A percentile compares a stretch with the other conserved stretches of the same genome.
These are phyloP conservation scores for Chelon auratus DNA, from an alignment of 2,797 vertebrate genomes.

Conservation along the genomic window DNA sequence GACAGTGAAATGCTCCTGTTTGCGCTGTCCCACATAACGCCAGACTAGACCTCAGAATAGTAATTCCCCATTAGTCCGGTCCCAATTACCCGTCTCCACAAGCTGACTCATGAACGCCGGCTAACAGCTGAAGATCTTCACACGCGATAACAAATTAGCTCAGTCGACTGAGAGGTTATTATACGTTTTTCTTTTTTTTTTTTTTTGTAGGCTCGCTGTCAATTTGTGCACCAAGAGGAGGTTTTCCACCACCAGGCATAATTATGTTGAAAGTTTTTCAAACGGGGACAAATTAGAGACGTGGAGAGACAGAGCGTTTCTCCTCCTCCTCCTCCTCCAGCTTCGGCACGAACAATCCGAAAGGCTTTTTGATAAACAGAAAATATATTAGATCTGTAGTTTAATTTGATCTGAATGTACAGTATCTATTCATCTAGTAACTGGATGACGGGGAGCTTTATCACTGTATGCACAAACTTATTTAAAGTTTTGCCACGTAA, in stretches of 20 bases:
- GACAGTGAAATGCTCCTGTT: slow-evolving; percentile 20
- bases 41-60: slow-evolving; percentile 48
- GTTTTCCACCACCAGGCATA: slow-evolving; percentile 28
- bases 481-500: no score
- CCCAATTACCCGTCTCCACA: slow-evolving; percentile 58
- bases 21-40: slow-evolving; percentile 40
- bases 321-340: slow-evolving; percentile 12
- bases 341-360: slow-evolving; percentile 19
- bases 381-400: slow-evolving; percentile 22
- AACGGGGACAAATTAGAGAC: slow-evolving; percentile 42
- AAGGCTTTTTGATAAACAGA: slow-evolving; percentile 34
- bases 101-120: slow-evolving; percentile 49
- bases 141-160: slow-evolving; percentile 54
- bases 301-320: slow-evolving; percentile 5
- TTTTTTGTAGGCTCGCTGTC: slow-evolving; percentile 34
- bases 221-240: slow-evolving; percentile 40
- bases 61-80: slow-evolving; percentile 44
- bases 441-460: not conserved
- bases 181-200: slow-evolving; percentile 7
- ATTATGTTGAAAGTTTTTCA: slow-evolving; percentile 46
- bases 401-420: slow-evolving; percentile 14
- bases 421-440: slow-evolving; percentile 11
- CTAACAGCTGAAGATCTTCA: slow-evolving; percentile 52
- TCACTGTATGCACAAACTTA: no score
- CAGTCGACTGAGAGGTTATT: slow-evolving; percentile 36